phyloP scores from a whole-genome alignment of 2,113 vertebrate species.

The Strix uralensis region DNA sequence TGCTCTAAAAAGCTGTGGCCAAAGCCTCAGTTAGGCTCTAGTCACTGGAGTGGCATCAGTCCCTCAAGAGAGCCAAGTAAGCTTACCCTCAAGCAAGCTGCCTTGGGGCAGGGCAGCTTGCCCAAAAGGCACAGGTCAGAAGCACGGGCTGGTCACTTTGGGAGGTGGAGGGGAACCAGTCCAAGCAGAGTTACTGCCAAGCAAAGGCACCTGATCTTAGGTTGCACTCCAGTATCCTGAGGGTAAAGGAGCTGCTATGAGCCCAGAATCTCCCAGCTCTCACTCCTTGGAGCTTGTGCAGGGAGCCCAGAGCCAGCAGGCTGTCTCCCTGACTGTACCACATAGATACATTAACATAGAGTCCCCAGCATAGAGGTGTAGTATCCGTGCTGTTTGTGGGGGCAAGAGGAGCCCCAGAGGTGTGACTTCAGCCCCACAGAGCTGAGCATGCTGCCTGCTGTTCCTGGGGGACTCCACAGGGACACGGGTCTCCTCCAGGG shows the following conservation, averaged over 20 bases:
- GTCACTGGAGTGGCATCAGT: not conserved
- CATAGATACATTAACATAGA: not conserved
- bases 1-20: not conserved
- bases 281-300: not conserved
- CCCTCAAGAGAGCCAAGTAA: not conserved
- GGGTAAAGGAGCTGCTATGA: not conserved
- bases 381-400: rapidly evolving
- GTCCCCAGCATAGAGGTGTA: not conserved
- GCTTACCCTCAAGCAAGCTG: not conserved
- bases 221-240: rapidly evolving
- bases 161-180: not conserved
- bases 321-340: not conserved
- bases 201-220: not conserved
- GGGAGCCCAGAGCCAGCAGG: not conserved
- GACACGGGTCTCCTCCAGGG: not conserved
- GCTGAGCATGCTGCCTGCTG: rapidly evolving
- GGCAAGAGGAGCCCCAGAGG: not conserved
- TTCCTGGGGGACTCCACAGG: not conserved
- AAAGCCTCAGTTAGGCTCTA: not conserved
- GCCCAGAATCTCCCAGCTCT: not conserved
- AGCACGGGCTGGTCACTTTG: not conserved
- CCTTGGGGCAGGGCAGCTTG: not conserved
- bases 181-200: not conserved
- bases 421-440: not conserved
- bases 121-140: not conserved